Conservation (phyloP, 2,113 vertebrate genomes). For the Cercocebus atys region DNA sequence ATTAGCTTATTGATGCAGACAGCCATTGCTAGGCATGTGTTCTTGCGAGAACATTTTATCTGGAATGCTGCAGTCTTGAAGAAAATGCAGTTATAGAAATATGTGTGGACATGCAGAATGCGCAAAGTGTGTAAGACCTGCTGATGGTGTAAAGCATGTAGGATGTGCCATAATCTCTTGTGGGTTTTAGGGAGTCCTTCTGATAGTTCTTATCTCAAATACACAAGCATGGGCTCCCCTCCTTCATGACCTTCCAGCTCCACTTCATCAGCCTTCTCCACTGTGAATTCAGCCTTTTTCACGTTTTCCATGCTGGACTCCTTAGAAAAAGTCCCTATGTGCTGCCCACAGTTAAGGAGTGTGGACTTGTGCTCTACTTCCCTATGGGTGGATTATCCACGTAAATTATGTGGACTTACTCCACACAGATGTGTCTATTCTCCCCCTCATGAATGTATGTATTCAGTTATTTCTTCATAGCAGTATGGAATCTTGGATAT, state of each 20-base stretch:
- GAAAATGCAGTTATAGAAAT: not conserved
- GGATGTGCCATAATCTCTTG: not conserved
- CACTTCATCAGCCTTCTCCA: not conserved
- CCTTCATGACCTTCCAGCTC: not conserved
- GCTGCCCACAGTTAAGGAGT: not conserved
- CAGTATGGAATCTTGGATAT: not conserved
- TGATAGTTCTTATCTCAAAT: not conserved
- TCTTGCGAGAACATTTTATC: not conserved
- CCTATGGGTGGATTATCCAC: not conserved
- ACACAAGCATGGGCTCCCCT: not conserved
- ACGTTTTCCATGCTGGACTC: not conserved
- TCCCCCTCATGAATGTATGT: not conserved
- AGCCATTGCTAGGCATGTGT: not conserved
- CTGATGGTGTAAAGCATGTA: not conserved
- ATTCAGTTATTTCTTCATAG: not conserved
- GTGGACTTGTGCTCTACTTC: not conserved
- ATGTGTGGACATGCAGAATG: not conserved
- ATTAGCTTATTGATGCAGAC: no score
- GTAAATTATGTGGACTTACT: not conserved
- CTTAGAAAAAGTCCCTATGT: not conserved
- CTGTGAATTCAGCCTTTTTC: not conserved
- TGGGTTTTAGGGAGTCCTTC: not conserved
- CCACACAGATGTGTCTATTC: not conserved
- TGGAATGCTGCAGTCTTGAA: not conserved
- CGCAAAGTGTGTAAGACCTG: not conserved